Conservation (phyloP, 2,888 invertebrate genomes). For the Megaustenia siamemsis region DNA sequence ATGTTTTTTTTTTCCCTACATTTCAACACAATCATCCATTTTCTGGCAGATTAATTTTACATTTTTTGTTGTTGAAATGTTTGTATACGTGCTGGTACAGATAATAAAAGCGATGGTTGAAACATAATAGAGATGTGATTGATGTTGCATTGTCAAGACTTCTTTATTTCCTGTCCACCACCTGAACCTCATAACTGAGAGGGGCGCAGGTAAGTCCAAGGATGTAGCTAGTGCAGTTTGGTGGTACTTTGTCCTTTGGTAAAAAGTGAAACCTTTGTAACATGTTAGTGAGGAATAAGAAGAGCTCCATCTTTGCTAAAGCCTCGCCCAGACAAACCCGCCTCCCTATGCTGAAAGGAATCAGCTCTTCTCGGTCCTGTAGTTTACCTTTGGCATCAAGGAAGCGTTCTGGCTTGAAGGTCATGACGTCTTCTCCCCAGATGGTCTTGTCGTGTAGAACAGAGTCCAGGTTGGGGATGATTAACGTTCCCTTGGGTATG, state of each 20-base stretch:
- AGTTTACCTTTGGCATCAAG: neutral
- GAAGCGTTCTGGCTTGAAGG: neutral
- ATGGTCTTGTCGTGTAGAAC: neutral
- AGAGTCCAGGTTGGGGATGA: conserved; percentile 13
- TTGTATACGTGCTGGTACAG: neutral
- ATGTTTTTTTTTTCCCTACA: too few species aligned
- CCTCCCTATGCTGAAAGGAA: neutral
- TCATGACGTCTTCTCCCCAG: neutral
- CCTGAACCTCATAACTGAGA: too few species aligned
- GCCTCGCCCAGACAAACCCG: conserved; percentile 12
- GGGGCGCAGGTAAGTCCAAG: too few species aligned
- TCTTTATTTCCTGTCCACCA: too few species aligned
- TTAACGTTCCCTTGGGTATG: neutral
- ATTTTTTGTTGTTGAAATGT: neutral
- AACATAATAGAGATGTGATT: neutral
- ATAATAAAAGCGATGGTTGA: neutral
- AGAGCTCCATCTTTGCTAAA: conserved; percentile 4
- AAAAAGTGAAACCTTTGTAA: neutral
- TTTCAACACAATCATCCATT: neutral
- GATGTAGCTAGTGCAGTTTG: too few species aligned
- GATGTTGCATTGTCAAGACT: too few species aligned
- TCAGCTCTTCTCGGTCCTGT: neutral
- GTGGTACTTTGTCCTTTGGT: too few species aligned
- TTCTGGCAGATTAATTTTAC: neutral
- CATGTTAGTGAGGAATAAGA: neutral